Base-by-base conservation (phyloP, 2,797 vertebrate genomes). In the Tangara arthus region DNA sequence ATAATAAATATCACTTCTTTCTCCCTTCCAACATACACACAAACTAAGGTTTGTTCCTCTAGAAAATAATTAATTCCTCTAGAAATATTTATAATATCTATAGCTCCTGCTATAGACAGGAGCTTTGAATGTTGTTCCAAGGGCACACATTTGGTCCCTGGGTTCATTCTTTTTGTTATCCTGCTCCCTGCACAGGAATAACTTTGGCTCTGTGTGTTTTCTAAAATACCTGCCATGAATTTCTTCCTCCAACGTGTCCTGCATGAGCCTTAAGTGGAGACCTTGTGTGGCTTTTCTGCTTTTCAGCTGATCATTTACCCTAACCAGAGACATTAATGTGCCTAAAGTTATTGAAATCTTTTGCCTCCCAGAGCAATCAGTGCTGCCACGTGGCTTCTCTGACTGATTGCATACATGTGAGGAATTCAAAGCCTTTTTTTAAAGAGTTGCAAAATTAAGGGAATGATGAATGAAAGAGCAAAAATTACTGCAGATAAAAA, bases 121-220 rank as follows among this genome's bases (percentile, higher is more conserved):
- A 57, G 28, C 26, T 41, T 35, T 71, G 18, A 22, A 23, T 0
- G 1, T 35, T 60, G 6, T 35, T 42, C 30, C 30, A 5, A 17
- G 68, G 17, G 3, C 8, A 6, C 0, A 0, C 1, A 1, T 8
- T 37, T 41, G 46, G 1, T 53, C 15, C 2, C 17, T 65, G 16
- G 7, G 5, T 26, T 80, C 16, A 1, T 65, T 12, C 1, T 20
- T 65, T 35, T 47, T 42, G 2, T 52, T 63, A 2, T 4, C 39
- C 14, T 35, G 3, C 42, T 17, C 1, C 44, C 42, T 89, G 60
- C 12, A 28, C 30, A 53, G 70, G 12, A 35, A 4, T 47, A 35
- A 4, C 18, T 44, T 21, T 10, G 55, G 21, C 37, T 60, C 4
- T 18, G 47, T 7, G 1, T 20, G 17, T 30, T 66, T 63, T 47